These are phyloP conservation scores for Drosophila parvula DNA, from an alignment of 1,140 invertebrate genomes.

Conservation along the genomic window DNA sequence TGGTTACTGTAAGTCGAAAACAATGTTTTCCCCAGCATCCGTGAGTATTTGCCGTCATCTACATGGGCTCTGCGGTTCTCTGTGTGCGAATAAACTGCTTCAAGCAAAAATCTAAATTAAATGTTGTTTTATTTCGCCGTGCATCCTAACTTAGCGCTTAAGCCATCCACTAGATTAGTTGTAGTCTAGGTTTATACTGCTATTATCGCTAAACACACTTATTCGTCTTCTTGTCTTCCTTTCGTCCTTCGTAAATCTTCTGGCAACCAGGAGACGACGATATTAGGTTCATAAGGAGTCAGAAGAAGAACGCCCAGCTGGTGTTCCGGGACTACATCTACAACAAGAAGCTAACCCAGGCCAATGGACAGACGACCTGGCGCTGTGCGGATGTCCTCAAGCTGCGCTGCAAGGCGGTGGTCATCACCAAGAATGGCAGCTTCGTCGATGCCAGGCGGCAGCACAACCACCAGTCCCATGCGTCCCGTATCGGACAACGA, in stretches of 20 bases:
- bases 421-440: constrained; percentile 68
- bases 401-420: constrained; percentile 74
- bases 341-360: constrained; percentile 80
- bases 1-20: constrained; percentile 11
- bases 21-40: background rate
- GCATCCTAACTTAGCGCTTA: constrained; percentile 42
- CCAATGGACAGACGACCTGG: constrained; percentile 80
- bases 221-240: constrained; percentile 29
- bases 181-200: constrained; percentile 9
- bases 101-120: constrained; percentile 41
- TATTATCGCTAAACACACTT: constrained; percentile 31
- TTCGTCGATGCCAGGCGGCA: constrained; percentile 60
- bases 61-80: constrained; percentile 23
- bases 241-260: constrained; percentile 16
- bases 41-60: constrained; percentile 22
- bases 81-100: constrained; percentile 59
- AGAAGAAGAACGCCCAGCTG: constrained; percentile 79
- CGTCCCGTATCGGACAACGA: constrained; percentile 57
- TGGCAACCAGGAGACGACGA: constrained; percentile 24
- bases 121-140: constrained; percentile 71
- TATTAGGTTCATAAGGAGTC: constrained; percentile 75
- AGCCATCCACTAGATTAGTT: constrained; percentile 38
- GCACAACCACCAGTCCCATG: constrained; percentile 71
- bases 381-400: constrained; percentile 74
- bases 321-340: constrained; percentile 75